Evolutionary conservation across 2,888 invertebrate species (phyloP).

Genomic region (Hemistola chrysoprasaria): DNA sequence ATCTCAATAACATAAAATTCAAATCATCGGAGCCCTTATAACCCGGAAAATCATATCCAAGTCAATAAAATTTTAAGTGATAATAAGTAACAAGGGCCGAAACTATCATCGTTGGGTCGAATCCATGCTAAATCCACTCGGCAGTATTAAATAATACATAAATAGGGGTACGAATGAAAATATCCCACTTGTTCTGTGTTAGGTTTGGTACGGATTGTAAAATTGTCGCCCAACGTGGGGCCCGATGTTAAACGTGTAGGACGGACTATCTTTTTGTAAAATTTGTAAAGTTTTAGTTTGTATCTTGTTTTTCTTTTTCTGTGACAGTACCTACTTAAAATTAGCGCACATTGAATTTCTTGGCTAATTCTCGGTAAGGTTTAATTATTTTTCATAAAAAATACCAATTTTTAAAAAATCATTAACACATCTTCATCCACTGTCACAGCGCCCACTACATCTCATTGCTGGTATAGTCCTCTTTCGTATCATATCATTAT

Average conservation of each 20-base stretch:
- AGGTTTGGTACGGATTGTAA: slow-evolving; percentile 18
- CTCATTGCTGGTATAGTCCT: too few species aligned
- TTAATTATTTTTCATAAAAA: too few species aligned
- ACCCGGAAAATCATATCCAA: slow-evolving; percentile 40
- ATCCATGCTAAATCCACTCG: slow-evolving; percentile 68
- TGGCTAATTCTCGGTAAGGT: too few species aligned
- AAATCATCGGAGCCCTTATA: slow-evolving; percentile 11
- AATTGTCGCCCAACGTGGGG: slow-evolving; percentile 14
- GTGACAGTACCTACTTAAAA: too few species aligned
- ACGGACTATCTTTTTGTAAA: too few species aligned
- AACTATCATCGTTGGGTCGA: slow-evolving; percentile 37
- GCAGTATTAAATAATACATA: slow-evolving; percentile 74
- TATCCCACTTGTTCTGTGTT: slow-evolving; percentile 10
- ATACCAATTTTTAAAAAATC: too few species aligned
- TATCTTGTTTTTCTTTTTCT: too few species aligned
- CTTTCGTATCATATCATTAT: too few species aligned
- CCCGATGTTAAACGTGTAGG: slow-evolving; percentile 10
- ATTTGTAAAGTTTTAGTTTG: too few species aligned
- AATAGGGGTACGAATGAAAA: slow-evolving; percentile 67
- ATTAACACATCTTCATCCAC: too few species aligned
- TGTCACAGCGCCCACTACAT: too few species aligned
- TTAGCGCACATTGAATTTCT: too few species aligned
- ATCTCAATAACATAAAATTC: slow-evolving; percentile 15
- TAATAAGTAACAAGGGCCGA: slow-evolving; percentile 49
- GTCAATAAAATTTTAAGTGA: slow-evolving; percentile 50